A percentile compares a stretch with the other conserved stretches of the same genome.
phyloP scores from a whole-genome alignment of 2,888 invertebrate genomes.

The Pterostichus niger region DNA sequence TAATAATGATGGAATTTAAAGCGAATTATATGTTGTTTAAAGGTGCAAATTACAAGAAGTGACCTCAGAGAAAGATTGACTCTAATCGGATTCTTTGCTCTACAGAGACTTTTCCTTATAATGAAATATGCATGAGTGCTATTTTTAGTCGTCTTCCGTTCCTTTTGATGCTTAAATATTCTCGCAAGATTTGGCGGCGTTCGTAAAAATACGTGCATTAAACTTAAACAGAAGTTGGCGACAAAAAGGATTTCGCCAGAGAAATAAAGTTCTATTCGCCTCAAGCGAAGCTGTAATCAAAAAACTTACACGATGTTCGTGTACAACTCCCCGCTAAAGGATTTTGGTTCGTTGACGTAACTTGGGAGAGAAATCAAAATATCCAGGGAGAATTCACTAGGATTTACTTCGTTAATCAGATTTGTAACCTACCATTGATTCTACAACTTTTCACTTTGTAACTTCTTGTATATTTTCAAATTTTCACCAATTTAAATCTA shows the following conservation, averaged over 20 bases:
- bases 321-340: not conserved
- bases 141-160: slow-evolving; percentile 16
- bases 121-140: slow-evolving; percentile 58
- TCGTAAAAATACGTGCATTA: slow-evolving; percentile 58
- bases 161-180: slow-evolving; percentile 52
- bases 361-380: not conserved
- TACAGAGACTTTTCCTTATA: slow-evolving; percentile 2
- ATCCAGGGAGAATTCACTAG: too few species aligned
- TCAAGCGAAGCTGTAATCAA: slow-evolving; percentile 22
- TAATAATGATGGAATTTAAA: too few species aligned
- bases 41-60: too few species aligned
- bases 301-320: slow-evolving; percentile 39
- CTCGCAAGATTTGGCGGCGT: slow-evolving; percentile 47
- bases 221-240: slow-evolving; percentile 48
- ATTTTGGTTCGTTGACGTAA: too few species aligned
- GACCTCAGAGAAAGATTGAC: not conserved
- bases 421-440: not conserved
- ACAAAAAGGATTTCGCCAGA: slow-evolving; percentile 49
- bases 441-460: not conserved
- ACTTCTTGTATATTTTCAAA: not conserved
- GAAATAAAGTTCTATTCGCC: slow-evolving; percentile 52
- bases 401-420: too few species aligned
- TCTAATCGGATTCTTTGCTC: slow-evolving; percentile 6
- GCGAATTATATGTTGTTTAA: too few species aligned
- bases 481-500: too few species aligned